Evolutionary conservation across 2,113 vertebrate species (phyloP), one percentile per base, ranked within the genome.

Genomic region (Hemiscyllium ocellatum): DNA sequence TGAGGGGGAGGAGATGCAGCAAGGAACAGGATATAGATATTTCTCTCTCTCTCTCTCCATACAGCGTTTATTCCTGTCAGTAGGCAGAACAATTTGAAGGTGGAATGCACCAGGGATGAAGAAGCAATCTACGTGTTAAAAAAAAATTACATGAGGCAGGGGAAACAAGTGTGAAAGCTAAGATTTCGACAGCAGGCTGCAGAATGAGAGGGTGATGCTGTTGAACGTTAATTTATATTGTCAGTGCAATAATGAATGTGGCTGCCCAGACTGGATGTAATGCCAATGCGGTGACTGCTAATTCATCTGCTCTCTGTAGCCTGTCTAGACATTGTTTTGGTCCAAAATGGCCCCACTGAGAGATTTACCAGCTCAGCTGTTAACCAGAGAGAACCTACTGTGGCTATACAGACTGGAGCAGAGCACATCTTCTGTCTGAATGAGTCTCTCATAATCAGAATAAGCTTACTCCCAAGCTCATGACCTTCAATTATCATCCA

Each of bases 321-420:
- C 96, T 96, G 97, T 98, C 97, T 97, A 98, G 97, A 98, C 97
- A 97, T 96, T 97, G 97, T 97, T 97, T 97, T 96, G 97, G 97
- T 97, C 97, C 96, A 96, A 97, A 97, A 96, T 96, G 56, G 95
- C 96, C 96, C 96, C 95, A 96, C 96, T 96, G 96, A 96, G 96
- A 96, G 96, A 96, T 95, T 97, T 97, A 97, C 97, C 90, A 96
- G 96, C 96, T 97, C 93, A 96, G 96, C 97, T 96, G 96, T 96
- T 96, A 96, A 96, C 96, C 61, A 66, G 96, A 96, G 96, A 97
- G 96, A 95, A 89, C 65, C 96, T 91, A n/a, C 95, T 96, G 72
- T 96, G 96, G 96, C 97, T 95, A 69, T 95, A 91, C 96, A 96
- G 96, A 96, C 97, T 96, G 66, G 96, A 96, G 96, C 97, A 96